A percentile compares a stretch with the other conserved stretches of the same genome.
Conservation (phyloP, 2,797 vertebrate species). For the Echeneis naucrates region DNA sequence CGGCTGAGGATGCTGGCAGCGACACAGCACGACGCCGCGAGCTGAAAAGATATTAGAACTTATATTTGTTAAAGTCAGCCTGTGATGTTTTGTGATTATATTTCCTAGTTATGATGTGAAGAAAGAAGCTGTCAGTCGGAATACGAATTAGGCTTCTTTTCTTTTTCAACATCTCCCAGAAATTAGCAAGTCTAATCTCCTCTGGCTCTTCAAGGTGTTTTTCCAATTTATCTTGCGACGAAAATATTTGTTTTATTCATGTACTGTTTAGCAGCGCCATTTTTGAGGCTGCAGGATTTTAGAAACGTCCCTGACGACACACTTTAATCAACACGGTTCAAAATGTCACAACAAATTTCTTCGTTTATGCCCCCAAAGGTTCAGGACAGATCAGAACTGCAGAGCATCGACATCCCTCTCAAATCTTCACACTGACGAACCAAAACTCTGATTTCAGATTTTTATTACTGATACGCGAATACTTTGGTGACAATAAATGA, state of each 20-base stretch:
- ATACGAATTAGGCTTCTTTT: conserved; percentile 30
- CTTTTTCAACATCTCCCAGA: conserved; percentile 5
- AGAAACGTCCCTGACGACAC: neutral
- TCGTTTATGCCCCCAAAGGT: neutral
- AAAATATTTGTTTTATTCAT: conserved; percentile 37
- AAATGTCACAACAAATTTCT: conserved; percentile 8
- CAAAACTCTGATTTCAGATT: conserved; percentile 35
- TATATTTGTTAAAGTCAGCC: conserved; percentile 22
- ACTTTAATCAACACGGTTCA: conserved; percentile 8
- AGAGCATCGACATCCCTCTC: conserved; percentile 13
- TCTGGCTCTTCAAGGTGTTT: conserved; percentile 16
- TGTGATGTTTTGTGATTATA: conserved; percentile 25
- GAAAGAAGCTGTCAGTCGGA: conserved; percentile 25
- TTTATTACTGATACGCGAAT: conserved; percentile 15
- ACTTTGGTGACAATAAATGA: conserved; percentile 20
- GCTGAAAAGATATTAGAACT: conserved; percentile 22
- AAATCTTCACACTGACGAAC: conserved; percentile 15
- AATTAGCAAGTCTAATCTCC: conserved; percentile 40
- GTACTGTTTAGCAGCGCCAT: neutral
- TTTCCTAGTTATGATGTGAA: conserved; percentile 36
- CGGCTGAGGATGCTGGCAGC: conserved; percentile 10
- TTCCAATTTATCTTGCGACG: conserved; percentile 16
- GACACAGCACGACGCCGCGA: conserved; percentile 8
- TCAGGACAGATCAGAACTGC: conserved; percentile 11
- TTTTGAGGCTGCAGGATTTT: conserved; percentile 6